Conservation (phyloP, 2,797 vertebrate species). For the Linurgus olivaceus region DNA sequence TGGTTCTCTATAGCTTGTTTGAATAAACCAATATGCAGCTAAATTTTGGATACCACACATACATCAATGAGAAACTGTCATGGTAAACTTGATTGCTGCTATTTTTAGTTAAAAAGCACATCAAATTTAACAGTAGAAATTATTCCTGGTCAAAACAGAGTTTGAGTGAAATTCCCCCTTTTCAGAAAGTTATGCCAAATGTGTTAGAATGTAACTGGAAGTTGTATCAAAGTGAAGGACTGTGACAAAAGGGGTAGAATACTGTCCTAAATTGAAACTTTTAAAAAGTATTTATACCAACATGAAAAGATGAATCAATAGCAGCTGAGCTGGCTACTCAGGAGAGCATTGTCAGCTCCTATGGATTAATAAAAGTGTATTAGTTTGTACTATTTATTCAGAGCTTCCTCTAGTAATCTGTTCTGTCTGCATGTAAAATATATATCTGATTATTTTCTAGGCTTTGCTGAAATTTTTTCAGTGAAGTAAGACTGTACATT, state of each 20-base stretch:
- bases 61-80: background rate
- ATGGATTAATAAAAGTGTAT: background rate
- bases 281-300: fast-evolving
- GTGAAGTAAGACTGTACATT: background rate
- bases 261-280: background rate
- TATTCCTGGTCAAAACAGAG: background rate
- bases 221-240: background rate
- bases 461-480: background rate
- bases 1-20: background rate
- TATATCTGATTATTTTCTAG: background rate
- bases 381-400: background rate
- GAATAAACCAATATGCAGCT: background rate
- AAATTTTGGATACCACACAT: background rate
- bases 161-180: background rate
- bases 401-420: background rate
- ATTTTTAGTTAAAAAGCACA: background rate
- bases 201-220: background rate
- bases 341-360: background rate
- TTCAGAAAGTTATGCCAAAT: background rate
- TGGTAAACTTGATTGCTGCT: background rate
- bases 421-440: background rate
- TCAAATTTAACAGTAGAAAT: background rate
- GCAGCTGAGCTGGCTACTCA: background rate
- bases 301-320: background rate
- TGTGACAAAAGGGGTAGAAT: background rate